Percentiles rank a stretch among this genome's conserved stretches.
phyloP scores from a whole-genome alignment of 2,113 vertebrate species.

The Petromus typicus region DNA sequence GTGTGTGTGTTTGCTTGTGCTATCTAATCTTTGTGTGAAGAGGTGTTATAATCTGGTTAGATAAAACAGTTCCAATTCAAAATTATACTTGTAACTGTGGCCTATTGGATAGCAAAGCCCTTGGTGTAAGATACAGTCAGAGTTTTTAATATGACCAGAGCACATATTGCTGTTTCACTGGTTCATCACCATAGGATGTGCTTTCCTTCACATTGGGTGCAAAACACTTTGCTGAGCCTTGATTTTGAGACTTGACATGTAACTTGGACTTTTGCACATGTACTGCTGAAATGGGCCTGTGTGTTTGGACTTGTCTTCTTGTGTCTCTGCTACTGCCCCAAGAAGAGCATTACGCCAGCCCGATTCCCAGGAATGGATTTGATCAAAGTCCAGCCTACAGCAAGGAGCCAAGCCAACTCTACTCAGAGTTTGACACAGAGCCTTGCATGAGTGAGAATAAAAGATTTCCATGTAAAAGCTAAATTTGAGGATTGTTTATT shows the following conservation, averaged over 20 bases:
- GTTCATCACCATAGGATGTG: not conserved
- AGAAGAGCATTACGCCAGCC: not conserved
- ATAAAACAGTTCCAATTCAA: conserved; percentile 1
- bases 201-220: not conserved
- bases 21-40: not conserved
- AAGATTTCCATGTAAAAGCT: not conserved
- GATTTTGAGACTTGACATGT: not conserved
- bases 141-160: not conserved
- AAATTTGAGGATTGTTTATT: not conserved
- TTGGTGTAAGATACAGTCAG: not conserved
- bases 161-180: not conserved
- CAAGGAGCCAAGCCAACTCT: not conserved
- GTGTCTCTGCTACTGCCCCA: not conserved
- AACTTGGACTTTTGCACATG: not conserved
- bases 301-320: not conserved
- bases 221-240: not conserved
- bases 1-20: not conserved
- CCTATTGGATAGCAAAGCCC: not conserved
- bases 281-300: not conserved
- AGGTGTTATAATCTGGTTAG: not conserved
- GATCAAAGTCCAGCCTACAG: not conserved
- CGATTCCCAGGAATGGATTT: not conserved
- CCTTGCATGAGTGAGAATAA: not conserved
- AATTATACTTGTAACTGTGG: not conserved
- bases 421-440: not conserved